Conservation (phyloP, 1,140 invertebrate genomes). For the Batillaria attramentaria region DNA sequence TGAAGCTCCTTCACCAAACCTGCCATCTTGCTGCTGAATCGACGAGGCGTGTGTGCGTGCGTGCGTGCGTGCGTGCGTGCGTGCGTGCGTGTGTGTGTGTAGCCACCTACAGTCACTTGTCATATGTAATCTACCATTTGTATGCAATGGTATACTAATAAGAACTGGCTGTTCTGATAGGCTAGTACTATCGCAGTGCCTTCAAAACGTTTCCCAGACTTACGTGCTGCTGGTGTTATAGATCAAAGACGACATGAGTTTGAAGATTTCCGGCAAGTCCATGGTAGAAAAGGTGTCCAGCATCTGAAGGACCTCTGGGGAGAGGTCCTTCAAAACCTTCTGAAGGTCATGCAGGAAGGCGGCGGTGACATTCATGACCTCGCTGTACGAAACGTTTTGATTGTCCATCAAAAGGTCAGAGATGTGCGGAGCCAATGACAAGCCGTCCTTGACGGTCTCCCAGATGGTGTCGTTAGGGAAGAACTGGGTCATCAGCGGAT, state of each 20-base stretch:
- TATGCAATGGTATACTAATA: too few relatives aligned
- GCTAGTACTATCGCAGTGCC: too few relatives aligned
- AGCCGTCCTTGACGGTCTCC: constrained; percentile 6
- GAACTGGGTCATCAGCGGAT: constrained; percentile 6
- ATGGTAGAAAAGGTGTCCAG: background rate
- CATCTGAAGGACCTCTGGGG: background rate
- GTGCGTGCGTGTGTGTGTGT: too few relatives aligned
- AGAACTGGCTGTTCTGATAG: too few relatives aligned
- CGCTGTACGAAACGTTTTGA: background rate
- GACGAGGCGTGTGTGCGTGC: too few relatives aligned
- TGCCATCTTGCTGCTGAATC: too few relatives aligned
- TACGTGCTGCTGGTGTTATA: background rate
- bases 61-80: too few relatives aligned
- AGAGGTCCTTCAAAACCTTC: background rate
- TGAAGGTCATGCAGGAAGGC: background rate
- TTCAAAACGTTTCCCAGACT: too few relatives aligned
- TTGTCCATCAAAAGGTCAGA: background rate
- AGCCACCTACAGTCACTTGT: too few relatives aligned
- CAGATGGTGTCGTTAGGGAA: constrained; percentile 25
- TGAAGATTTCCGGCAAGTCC: background rate
- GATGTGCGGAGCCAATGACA: background rate
- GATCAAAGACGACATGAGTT: background rate
- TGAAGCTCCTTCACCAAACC: too few relatives aligned
- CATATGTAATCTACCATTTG: too few relatives aligned
- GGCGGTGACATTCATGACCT: background rate